Percentiles rank a stretch among this genome's conserved stretches.
Evolutionary conservation across 2,888 invertebrate genomes (phyloP).

Genomic region (Choristoneura rosaceana): DNA sequence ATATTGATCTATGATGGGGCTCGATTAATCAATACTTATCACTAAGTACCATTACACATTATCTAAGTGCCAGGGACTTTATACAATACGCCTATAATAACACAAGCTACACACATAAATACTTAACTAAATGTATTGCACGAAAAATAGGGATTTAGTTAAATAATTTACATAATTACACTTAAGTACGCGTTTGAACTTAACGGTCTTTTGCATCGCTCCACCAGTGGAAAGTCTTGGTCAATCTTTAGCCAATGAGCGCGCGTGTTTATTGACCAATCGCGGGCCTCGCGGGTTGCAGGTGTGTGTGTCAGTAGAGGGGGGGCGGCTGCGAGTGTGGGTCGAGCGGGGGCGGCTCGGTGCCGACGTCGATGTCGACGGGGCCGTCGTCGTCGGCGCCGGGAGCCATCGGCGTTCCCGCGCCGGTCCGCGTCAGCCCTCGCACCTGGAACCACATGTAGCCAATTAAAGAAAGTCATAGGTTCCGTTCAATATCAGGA

Average conservation of each 20-base stretch:
- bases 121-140: slow-evolving; percentile 84
- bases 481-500: too few species aligned
- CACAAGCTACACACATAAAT: slow-evolving; percentile 78
- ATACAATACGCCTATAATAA: slow-evolving; percentile 71
- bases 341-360: slow-evolving; percentile 73
- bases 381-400: slow-evolving; percentile 71
- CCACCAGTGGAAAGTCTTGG: slow-evolving; percentile 26
- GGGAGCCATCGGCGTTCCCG: slow-evolving; percentile 50
- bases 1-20: slow-evolving; percentile 35
- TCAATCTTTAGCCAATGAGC: slow-evolving; percentile 27
- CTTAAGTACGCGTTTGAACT: slow-evolving; percentile 52
- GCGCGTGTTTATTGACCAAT: slow-evolving; percentile 33
- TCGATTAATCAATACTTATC: slow-evolving; percentile 28
- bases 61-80: slow-evolving; percentile 61
- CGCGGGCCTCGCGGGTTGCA: slow-evolving; percentile 2
- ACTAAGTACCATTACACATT: slow-evolving; percentile 34
- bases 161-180: slow-evolving; percentile 83
- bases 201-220: slow-evolving; percentile 43
- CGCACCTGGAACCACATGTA: slow-evolving; percentile 67
- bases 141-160: slow-evolving; percentile 71
- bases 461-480: not conserved
- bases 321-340: slow-evolving; percentile 51
- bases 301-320: slow-evolving; percentile 53
- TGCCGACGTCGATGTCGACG: slow-evolving; percentile 82
- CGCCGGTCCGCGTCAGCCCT: slow-evolving; percentile 60